phyloP scores from a whole-genome alignment of 2,113 vertebrate genomes.

The Ammodytes dubius region DNA sequence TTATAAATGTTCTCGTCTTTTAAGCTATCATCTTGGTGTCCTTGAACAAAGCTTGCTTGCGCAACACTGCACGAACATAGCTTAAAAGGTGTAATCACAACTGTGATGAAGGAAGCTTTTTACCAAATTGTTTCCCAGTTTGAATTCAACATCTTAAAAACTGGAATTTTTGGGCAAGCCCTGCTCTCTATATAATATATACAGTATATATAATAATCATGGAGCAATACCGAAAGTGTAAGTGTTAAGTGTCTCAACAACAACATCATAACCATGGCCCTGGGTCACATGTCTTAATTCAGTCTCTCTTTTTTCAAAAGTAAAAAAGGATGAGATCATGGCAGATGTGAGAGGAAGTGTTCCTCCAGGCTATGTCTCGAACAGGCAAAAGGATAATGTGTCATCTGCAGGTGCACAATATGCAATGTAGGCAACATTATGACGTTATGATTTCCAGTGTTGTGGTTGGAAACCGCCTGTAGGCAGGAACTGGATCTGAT shows the following conservation, averaged over 20 bases:
- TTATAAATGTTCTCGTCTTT: conserved; percentile 4
- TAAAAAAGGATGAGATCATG: conserved; percentile 67
- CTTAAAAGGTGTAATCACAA: conserved; percentile 2
- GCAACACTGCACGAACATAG: conserved; percentile 5
- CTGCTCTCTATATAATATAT: background rate
- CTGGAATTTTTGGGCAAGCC: background rate
- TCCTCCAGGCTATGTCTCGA: conserved; percentile 63
- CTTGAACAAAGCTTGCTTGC: conserved; percentile 39
- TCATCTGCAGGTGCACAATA: conserved; percentile 72
- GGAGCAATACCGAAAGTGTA: background rate
- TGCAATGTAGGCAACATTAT: conserved; percentile 54
- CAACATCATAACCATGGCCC: conserved; percentile 1
- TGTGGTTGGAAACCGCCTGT: conserved; percentile 69
- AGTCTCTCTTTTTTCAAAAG: conserved; percentile 26
- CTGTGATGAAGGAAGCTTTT: conserved; percentile 45
- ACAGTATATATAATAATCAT: background rate
- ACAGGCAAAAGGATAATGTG: conserved; percentile 62
- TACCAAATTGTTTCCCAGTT: conserved; percentile 20
- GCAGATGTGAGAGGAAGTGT: conserved; percentile 69
- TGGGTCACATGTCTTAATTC: conserved; percentile 11
- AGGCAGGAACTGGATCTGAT: conserved; percentile 71
- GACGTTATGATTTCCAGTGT: conserved; percentile 47
- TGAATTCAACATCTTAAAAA: conserved; percentile 37
- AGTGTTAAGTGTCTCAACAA: conserved; percentile 29
- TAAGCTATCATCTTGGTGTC: conserved; percentile 6